A percentile compares a stretch with the other conserved stretches of the same genome.
These are phyloP conservation scores for Drosophila athabasca DNA, from an alignment of 1,140 invertebrate genomes.

Conservation along the genomic window DNA sequence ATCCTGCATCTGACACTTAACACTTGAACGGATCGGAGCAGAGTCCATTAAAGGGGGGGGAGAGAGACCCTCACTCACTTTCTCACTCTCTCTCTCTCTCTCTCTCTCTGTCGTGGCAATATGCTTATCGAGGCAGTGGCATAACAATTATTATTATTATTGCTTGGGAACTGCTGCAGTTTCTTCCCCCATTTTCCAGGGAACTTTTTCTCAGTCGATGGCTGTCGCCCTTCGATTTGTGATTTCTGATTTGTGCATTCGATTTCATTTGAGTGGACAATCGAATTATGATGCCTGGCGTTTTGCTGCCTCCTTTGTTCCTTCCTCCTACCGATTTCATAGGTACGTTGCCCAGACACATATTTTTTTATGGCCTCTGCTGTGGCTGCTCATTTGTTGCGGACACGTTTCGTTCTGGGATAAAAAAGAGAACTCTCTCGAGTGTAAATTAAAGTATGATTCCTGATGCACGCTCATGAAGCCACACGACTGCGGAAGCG, in stretches of 20 bases:
- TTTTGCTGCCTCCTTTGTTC: slow-evolving; percentile 35
- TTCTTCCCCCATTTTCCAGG: slow-evolving; percentile 4
- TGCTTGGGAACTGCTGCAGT: slow-evolving; percentile 71
- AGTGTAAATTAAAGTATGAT: slow-evolving; percentile 69
- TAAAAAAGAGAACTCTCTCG: slow-evolving; percentile 50
- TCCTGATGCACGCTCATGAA: slow-evolving; percentile 66
- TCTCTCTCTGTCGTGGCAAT: slow-evolving; percentile 46
- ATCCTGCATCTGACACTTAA: slow-evolving; percentile 82
- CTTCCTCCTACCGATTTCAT: background rate
- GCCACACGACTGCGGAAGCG: slow-evolving; percentile 28
- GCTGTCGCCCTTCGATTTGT: slow-evolving; percentile 15
- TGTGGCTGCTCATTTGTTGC: slow-evolving; percentile 76
- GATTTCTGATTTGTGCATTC: slow-evolving; percentile 72
- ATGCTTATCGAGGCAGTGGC: slow-evolving; percentile 68
- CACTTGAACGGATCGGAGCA: slow-evolving; percentile 65
- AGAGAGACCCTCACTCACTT: background rate
- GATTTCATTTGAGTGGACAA: slow-evolving; percentile 81
- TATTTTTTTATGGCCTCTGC: slow-evolving; percentile 53
- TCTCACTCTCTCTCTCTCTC: slow-evolving; percentile 7
- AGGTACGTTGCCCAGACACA: slow-evolving; percentile 17
- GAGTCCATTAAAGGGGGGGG: slow-evolving; percentile 62
- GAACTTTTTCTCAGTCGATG: slow-evolving; percentile 13
- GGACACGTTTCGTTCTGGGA: slow-evolving; percentile 62
- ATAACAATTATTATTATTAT: slow-evolving; percentile 79
- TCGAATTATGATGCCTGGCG: slow-evolving; percentile 72